Percentiles rank a stretch among this genome's conserved stretches.
phyloP scores from a whole-genome alignment of 2,797 vertebrate genomes.

The Tauraco hartlaubi region DNA sequence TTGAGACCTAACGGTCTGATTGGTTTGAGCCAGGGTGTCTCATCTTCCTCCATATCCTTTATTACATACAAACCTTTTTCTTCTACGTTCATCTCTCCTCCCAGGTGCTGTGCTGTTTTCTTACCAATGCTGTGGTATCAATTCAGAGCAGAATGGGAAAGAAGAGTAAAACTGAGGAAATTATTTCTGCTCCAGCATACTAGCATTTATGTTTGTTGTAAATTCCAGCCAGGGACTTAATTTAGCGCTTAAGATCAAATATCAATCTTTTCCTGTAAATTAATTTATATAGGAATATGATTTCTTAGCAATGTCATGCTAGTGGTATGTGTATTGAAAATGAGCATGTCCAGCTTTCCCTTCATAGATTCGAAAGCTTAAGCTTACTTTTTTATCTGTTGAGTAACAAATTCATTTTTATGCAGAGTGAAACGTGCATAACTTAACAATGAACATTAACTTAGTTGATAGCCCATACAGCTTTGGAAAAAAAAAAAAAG shows the following conservation, averaged over 20 bases:
- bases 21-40: neutral
- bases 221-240: neutral
- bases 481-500: neutral
- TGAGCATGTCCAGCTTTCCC: neutral
- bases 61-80: neutral
- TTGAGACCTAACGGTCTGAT: neutral
- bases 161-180: neutral
- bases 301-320: neutral
- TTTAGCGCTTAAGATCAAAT: neutral
- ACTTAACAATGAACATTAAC: neutral
- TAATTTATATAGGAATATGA: neutral
- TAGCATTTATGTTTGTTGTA: neutral
- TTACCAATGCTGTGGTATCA: neutral
- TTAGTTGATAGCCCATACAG: neutral
- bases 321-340: neutral
- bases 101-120: neutral
- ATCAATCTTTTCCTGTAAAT: neutral
- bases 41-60: neutral
- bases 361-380: neutral
- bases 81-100: neutral
- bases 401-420: neutral
- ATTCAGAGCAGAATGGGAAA: neutral
- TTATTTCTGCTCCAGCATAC: neutral
- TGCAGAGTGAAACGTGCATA: neutral
- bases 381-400: neutral